Conservation (phyloP, 2,888 invertebrate species). For the Cerastoderma edule region DNA sequence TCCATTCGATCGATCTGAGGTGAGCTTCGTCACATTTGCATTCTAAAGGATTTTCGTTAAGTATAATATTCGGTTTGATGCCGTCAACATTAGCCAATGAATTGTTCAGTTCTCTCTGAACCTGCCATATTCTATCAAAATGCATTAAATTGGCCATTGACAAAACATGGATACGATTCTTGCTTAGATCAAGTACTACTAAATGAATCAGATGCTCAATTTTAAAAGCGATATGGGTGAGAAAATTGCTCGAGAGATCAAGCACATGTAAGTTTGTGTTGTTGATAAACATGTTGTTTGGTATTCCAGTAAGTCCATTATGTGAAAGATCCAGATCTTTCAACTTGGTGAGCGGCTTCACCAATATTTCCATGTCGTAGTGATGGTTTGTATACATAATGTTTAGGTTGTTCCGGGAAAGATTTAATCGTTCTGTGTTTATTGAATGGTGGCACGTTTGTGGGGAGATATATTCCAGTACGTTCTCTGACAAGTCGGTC, state of each 20-base stretch:
- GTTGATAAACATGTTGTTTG: constrained; percentile 14
- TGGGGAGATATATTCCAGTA: constrained; percentile 24
- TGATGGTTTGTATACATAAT: neutral
- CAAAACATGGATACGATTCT: constrained; percentile 9
- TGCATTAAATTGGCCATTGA: neutral
- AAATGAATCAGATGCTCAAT: constrained; percentile 18
- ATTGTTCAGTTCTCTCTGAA: neutral
- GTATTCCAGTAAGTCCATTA: constrained; percentile 9
- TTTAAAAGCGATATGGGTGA: constrained; percentile 12
- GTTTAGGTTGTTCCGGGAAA: constrained; percentile 18
- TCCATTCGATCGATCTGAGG: constrained; percentile 11
- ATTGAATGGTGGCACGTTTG: neutral
- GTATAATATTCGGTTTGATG: neutral
- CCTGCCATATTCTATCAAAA: neutral
- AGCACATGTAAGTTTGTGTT: constrained; percentile 7
- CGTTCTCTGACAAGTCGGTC: constrained; percentile 22
- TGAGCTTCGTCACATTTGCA: constrained; percentile 16
- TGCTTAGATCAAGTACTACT: constrained; percentile 17
- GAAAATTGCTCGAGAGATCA: constrained; percentile 13
- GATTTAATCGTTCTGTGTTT: constrained; percentile 11
- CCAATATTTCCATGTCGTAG: constrained; percentile 11
- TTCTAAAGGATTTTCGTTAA: constrained; percentile 15
- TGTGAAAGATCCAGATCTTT: constrained; percentile 7
- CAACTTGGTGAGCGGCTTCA: neutral
- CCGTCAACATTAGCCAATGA: neutral